Base-by-base conservation (phyloP, 2,113 vertebrate species). In the Eclectus roratus region DNA sequence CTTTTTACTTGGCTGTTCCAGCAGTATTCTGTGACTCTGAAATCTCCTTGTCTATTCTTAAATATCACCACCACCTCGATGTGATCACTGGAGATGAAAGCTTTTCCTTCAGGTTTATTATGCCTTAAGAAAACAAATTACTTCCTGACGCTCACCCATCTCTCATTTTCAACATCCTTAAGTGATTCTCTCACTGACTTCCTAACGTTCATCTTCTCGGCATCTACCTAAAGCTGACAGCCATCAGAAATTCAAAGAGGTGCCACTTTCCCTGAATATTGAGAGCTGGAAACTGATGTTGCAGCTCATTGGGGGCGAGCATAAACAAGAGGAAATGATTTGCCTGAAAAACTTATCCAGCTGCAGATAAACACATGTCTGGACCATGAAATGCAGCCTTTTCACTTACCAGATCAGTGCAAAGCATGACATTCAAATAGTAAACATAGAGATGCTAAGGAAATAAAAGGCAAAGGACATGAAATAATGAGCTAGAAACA, bases 21-120 rank as follows among this genome's bases (percentile, higher is more conserved):
- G 71, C 47, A 79, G 52, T 43, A 35, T 37, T 50, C n/a, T 27
- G 5, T 91, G 52, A 49, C 43, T 13, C 15, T 78, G 72, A 81
- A 95, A 93, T 52, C 14, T 64, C 17, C 64, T 80, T 87, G 83
- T 74, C 76, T 91, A 2, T 80, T 95, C 74, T 80, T 76, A 80
- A 93, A 74, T 73, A 70, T 83, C 64, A 44, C 63, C 61, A 69
- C 49, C 68, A 65, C 65, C 64, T 95, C 73, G 49, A 80, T 88
- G 63, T 89, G 94, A 91, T 91, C 18, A 4, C 55, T 89, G 83
- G 39, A 77, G 80, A 92, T 65, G 72, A 69, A 97, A 86, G 79
- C 91, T 96, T 94, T 89, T 92, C 90, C 80, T 88, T 55, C 56
- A 82, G 79, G 81, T 93, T 92, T 95, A 69, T 91, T 91, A 72